Evolutionary conservation across 2,113 vertebrate genomes (phyloP).

Genomic region (Pseudopipra pipra): DNA sequence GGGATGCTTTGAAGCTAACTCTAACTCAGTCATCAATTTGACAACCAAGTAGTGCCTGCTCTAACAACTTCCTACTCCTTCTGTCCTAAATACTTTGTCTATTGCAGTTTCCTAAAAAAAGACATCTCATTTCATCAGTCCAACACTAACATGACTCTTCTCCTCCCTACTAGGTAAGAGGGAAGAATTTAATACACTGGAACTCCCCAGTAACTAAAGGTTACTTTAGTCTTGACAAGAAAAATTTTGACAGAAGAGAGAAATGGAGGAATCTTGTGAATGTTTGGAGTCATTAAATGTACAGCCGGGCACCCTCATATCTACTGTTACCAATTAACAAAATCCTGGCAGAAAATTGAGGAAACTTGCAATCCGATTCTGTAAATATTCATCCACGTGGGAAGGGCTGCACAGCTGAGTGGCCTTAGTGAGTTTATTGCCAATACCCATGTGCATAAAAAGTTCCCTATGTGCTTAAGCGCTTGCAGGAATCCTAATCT

Average conservation of each 20-base stretch:
- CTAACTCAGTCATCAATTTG: background rate
- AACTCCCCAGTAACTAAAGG: background rate
- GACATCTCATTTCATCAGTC: slow-evolving; percentile 4
- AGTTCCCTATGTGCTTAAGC: background rate
- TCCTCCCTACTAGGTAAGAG: background rate
- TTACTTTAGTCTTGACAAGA: slow-evolving; percentile 36
- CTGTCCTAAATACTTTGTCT: slow-evolving; percentile 43
- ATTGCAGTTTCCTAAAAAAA: slow-evolving; percentile 20
- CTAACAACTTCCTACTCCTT: background rate
- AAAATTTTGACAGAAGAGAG: slow-evolving; percentile 52
- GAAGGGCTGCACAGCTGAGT: background rate
- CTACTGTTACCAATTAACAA: slow-evolving; percentile 52
- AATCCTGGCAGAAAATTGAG: background rate
- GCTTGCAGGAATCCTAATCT: background rate
- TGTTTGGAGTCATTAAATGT: slow-evolving; percentile 10
- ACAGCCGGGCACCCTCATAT: background rate
- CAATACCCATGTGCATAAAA: background rate
- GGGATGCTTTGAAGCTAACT: background rate
- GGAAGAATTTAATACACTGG: slow-evolving; percentile 21
- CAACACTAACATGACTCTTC: slow-evolving; percentile 36
- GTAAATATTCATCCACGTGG: background rate
- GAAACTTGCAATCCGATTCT: background rate
- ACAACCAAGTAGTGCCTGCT: background rate
- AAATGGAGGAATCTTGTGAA: background rate
- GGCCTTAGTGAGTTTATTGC: background rate